A percentile compares a stretch with the other conserved stretches of the same genome.
Conservation (phyloP, 2,888 invertebrate genomes). For the Zygogramma bicolorata region DNA sequence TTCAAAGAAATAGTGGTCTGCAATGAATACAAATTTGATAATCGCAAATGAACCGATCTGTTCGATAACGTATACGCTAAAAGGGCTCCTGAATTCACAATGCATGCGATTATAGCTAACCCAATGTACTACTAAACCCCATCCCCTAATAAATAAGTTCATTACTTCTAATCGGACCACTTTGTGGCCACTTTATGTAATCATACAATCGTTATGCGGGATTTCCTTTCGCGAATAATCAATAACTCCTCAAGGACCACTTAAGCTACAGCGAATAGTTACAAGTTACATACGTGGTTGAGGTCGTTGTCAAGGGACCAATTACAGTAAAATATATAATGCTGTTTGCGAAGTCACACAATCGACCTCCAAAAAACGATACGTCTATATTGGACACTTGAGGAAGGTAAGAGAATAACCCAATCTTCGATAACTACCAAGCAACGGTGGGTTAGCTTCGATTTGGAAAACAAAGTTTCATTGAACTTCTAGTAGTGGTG, state of each 20-base stretch:
- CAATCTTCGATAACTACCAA: neutral
- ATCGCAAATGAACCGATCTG: too few species aligned
- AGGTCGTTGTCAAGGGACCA: slow-evolving; percentile 54
- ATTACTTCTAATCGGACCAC: slow-evolving; percentile 14
- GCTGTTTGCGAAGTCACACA: slow-evolving; percentile 70
- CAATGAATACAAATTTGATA: too few species aligned
- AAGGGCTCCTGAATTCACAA: neutral
- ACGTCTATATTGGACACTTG: slow-evolving; percentile 6
- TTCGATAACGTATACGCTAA: too few species aligned
- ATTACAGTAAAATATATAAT: slow-evolving; percentile 54
- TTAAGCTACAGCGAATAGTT: slow-evolving; percentile 55
- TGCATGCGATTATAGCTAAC: neutral
- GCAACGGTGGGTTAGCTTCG: neutral
- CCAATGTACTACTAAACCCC: neutral
- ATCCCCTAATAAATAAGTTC: slow-evolving; percentile 11
- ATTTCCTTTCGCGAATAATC: slow-evolving; percentile 57
- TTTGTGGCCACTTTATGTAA: slow-evolving; percentile 34
- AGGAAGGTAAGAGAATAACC: neutral
- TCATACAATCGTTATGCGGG: slow-evolving; percentile 51
- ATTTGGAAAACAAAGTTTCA: neutral
- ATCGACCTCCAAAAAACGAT: slow-evolving; percentile 9
- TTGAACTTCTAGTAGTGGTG: too few species aligned
- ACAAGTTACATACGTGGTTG: slow-evolving; percentile 51
- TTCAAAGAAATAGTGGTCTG: too few species aligned
- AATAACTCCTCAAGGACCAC: slow-evolving; percentile 56